Conservation (phyloP, 2,113 vertebrate genomes). For the Scartelaos histophorus region DNA sequence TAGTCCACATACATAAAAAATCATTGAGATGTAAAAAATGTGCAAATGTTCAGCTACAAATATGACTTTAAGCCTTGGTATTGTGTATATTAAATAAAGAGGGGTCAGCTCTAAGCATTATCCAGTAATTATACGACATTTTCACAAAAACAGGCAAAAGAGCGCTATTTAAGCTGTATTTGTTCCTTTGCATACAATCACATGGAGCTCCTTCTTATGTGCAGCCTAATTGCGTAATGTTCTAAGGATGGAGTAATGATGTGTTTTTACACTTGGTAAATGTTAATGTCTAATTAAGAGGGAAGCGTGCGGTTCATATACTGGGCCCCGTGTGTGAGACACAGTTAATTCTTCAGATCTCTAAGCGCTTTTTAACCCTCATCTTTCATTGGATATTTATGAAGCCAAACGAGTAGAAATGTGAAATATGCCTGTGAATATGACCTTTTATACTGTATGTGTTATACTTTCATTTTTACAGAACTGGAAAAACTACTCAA, state of each 20-base stretch:
- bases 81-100: background rate
- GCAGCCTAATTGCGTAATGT: constrained; percentile 34
- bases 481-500: background rate
- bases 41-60: background rate
- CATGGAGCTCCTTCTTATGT: background rate
- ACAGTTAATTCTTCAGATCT: constrained; percentile 27
- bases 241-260: constrained; percentile 20
- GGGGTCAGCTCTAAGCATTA: constrained; percentile 4
- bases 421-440: background rate
- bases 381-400: constrained; percentile 7
- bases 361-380: constrained; percentile 20
- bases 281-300: constrained; percentile 40
- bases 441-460: background rate
- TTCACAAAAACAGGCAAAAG: constrained; percentile 35
- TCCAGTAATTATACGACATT: constrained; percentile 32
- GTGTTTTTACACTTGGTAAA: constrained; percentile 25
- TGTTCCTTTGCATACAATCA: background rate
- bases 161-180: constrained; percentile 22
- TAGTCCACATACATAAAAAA: background rate
- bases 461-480: background rate
- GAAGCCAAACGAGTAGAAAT: constrained; percentile 5
- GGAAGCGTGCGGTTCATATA: constrained; percentile 19
- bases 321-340: background rate
- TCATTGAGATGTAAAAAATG: background rate
- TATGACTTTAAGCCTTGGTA: background rate